These are phyloP conservation scores for Branchipolynoe longqiensis DNA, from an alignment of 2,888 invertebrate genomes.

Conservation along the genomic window DNA sequence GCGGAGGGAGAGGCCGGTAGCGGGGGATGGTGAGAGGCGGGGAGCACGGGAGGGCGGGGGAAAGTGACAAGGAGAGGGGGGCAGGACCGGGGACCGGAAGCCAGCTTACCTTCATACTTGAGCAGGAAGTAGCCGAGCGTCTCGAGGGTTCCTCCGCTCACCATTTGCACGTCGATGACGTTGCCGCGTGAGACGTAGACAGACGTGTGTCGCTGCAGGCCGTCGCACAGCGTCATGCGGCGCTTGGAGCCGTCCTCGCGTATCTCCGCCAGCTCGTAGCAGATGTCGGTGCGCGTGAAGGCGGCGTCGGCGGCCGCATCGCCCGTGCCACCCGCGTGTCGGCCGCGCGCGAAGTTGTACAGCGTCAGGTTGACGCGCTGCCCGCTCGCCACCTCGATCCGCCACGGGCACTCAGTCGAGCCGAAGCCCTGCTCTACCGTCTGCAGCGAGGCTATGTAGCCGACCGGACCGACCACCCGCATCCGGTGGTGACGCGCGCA, in stretches of 20 bases:
- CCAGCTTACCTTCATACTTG: slow-evolving; percentile 57
- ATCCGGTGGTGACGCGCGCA: not conserved
- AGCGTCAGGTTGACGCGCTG: slow-evolving; percentile 30
- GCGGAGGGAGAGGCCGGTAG: too few relatives aligned
- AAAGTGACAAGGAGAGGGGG: not conserved
- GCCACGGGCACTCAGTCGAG: slow-evolving; percentile 30
- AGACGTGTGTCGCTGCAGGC: slow-evolving; percentile 1
- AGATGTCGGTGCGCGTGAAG: not conserved
- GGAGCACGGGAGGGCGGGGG: not conserved
- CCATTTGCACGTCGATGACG: slow-evolving; percentile 55
- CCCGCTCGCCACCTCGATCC: not conserved
- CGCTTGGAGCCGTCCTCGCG: slow-evolving; percentile 28
- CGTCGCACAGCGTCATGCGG: slow-evolving; percentile 48
- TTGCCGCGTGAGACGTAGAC: slow-evolving; percentile 37
- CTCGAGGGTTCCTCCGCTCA: slow-evolving; percentile 7
- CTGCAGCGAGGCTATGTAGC: slow-evolving; percentile 34
- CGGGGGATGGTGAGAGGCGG: not conserved
- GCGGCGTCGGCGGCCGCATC: not conserved
- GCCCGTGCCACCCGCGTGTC: not conserved
- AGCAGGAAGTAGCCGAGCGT: slow-evolving; percentile 60
- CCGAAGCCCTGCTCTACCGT: slow-evolving; percentile 14
- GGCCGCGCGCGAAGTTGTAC: slow-evolving; percentile 25
- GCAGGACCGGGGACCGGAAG: not conserved
- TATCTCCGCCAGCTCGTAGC: slow-evolving; percentile 55
- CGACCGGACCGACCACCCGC: not conserved